Percentiles rank a stretch among this genome's conserved stretches.
Evolutionary conservation across 2,113 vertebrate genomes (phyloP).

Genomic region (Amphiprion percula): DNA sequence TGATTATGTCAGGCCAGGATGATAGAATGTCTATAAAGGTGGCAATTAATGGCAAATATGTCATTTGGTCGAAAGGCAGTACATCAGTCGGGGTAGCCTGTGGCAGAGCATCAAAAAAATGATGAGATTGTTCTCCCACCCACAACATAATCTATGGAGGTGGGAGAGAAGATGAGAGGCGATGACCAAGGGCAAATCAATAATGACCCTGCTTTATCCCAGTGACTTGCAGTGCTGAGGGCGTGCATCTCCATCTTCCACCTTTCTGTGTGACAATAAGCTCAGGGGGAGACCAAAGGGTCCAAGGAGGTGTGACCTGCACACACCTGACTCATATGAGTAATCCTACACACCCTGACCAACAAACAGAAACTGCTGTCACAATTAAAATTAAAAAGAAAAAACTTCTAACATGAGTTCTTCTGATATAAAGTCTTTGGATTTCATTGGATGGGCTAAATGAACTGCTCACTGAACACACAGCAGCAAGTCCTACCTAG

Average conservation of each 20-base stretch:
- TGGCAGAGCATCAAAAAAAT: conserved; percentile 41
- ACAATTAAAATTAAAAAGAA: background rate
- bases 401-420: too few species aligned
- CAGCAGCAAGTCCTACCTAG: too few species aligned
- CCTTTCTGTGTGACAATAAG: conserved; percentile 11
- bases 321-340: conserved; percentile 2
- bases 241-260: conserved; percentile 43
- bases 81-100: conserved; percentile 34
- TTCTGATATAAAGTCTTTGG: too few species aligned
- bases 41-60: conserved; percentile 59
- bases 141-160: conserved; percentile 44
- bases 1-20: conserved; percentile 56
- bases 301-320: conserved; percentile 22
- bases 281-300: conserved; percentile 6
- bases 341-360: background rate
- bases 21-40: conserved; percentile 37
- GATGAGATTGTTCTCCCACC: conserved; percentile 44
- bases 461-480: too few species aligned
- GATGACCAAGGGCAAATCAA: conserved; percentile 58
- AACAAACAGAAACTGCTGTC: conserved; percentile 13
- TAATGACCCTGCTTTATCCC: conserved; percentile 59
- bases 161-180: conserved; percentile 15
- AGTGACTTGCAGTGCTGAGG: conserved; percentile 19
- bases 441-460: too few species aligned
- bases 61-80: conserved; percentile 23